A percentile compares a stretch with the other conserved stretches of the same genome.
phyloP scores from a whole-genome alignment of 2,797 vertebrate genomes.

The Chelon auratus region DNA sequence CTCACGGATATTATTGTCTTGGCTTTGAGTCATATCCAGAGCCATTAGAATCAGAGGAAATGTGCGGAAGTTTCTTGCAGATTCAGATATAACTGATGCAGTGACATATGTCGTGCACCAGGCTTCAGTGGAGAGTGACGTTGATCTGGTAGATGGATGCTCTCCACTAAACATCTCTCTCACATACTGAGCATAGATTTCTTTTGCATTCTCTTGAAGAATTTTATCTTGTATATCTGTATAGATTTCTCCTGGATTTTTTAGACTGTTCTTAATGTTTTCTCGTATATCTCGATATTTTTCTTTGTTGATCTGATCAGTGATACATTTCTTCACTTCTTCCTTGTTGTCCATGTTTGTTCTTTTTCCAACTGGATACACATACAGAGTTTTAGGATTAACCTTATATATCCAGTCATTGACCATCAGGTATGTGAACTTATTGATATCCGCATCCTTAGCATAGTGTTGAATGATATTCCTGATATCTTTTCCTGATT shows the following conservation, averaged over 20 bases:
- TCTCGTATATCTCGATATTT: fast-evolving
- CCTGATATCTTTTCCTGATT: slow-evolving; percentile 26
- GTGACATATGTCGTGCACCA: slow-evolving; percentile 46
- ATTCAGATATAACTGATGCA: slow-evolving; percentile 59
- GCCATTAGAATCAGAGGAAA: slow-evolving; percentile 56
- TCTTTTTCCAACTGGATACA: slow-evolving; percentile 47
- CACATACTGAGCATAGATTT: not conserved
- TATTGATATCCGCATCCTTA: not conserved
- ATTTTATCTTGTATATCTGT: too few relatives aligned
- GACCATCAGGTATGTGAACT: slow-evolving; percentile 25
- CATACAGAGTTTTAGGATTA: not conserved
- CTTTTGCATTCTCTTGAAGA: fast-evolving
- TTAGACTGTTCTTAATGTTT: fast-evolving
- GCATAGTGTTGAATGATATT: slow-evolving; percentile 46
- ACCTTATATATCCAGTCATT: slow-evolving; percentile 53
- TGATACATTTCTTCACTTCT: fast-evolving
- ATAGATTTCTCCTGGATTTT: too few relatives aligned
- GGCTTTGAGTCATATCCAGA: not conserved
- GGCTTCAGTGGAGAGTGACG: not conserved
- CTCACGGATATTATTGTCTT: fast-evolving
- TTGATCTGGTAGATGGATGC: not conserved
- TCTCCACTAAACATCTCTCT: not conserved
- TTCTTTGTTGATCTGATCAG: not conserved
- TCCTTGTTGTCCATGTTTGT: fast-evolving
- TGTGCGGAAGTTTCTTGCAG: slow-evolving; percentile 63